These are phyloP conservation scores for human (Homo sapiens) DNA, from an alignment of 2,113 vertebrate species.

Conservation along the genomic window GRCh38 chr3:76111501-76112000, in stretches of 20 bases:
- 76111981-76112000: not conserved
- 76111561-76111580: not conserved
- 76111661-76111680: not conserved
- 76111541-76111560: not conserved
- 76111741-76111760: not conserved
- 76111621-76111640: not conserved
- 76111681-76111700: not conserved
- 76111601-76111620: not conserved
- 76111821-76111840: not conserved
- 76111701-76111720: not conserved
- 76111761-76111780: not conserved
- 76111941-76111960: not conserved
- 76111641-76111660: not conserved
- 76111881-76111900: not conserved
- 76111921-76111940: not conserved
- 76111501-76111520: not conserved
- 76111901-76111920: not conserved
- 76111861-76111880: not conserved
- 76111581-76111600: not conserved
- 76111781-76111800: not conserved
- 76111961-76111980: not conserved
- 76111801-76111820: not conserved
- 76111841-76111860: not conserved
- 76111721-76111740: not conserved
- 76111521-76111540: not conserved